Evolutionary conservation across 2,888 invertebrate species (phyloP).

Genomic region (Acrobasis consociella): DNA sequence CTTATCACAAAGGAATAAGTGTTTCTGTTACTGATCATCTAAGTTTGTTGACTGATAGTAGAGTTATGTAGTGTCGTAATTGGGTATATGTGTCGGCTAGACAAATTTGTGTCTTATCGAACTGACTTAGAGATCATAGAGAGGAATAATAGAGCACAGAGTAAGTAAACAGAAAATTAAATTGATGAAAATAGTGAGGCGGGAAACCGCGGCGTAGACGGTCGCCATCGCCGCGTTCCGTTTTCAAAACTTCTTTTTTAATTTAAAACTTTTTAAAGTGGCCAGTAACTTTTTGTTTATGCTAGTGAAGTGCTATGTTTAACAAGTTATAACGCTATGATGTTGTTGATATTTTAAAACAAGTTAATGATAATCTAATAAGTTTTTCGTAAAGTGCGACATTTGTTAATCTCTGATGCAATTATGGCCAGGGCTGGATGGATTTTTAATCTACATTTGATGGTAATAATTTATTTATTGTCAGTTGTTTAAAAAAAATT

Average conservation of each 20-base stretch:
- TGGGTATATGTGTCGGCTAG: constrained; percentile 6
- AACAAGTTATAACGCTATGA: neutral
- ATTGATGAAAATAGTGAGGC: constrained; percentile 54
- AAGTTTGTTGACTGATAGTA: constrained; percentile 2
- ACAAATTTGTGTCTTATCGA: constrained; percentile 3
- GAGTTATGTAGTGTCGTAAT: constrained; percentile 22
- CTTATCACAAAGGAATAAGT: constrained; percentile 11
- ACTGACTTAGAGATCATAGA: constrained; percentile 8
- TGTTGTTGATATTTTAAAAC: neutral
- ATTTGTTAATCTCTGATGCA: constrained; percentile 28
- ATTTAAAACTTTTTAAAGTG: neutral
- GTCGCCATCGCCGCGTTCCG: constrained; percentile 35
- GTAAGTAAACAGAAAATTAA: constrained; percentile 17
- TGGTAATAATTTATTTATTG: no score
- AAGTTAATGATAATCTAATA: constrained; percentile 18
- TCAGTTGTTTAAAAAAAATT: no score
- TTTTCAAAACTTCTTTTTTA: neutral
- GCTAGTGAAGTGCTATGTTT: neutral
- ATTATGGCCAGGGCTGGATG: constrained; percentile 34
- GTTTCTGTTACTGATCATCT: neutral
- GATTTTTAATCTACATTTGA: constrained; percentile 27
- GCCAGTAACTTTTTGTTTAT: neutral
- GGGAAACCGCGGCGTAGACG: constrained; percentile 54
- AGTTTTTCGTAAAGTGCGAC: constrained; percentile 27
- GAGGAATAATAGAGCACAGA: neutral